Evolutionary conservation across 2,888 invertebrate species (phyloP).

Genomic region (Plebejus anna): DNA sequence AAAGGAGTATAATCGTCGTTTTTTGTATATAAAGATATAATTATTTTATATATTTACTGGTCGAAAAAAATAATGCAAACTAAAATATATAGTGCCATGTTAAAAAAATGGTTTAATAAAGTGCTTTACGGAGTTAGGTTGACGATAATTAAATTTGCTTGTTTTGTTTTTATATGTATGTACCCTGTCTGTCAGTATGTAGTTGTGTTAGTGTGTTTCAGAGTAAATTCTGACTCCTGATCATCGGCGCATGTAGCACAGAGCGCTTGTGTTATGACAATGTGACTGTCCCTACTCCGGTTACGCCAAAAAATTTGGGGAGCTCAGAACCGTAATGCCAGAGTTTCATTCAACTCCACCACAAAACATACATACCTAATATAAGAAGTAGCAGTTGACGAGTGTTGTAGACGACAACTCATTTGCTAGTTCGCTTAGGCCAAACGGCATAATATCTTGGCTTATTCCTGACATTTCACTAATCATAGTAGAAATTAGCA

Average conservation of each 20-base stretch:
- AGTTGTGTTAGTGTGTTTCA: conserved; percentile 32
- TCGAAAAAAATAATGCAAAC: conserved; percentile 23
- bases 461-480: conserved; percentile 2
- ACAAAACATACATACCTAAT: neutral
- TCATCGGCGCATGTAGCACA: conserved; percentile 18
- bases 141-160: conserved; percentile 78
- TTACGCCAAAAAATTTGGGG: neutral
- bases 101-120: conserved; percentile 59
- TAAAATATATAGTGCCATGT: conserved; percentile 62
- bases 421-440: neutral
- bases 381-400: neutral
- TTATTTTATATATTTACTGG: conserved; percentile 30
- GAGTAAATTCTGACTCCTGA: conserved; percentile 11
- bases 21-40: conserved; percentile 65
- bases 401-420: neutral
- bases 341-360: neutral
- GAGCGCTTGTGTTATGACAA: conserved; percentile 22
- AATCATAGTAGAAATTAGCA: neutral
- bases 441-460: neutral
- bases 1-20: conserved; percentile 32
- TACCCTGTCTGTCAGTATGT: conserved; percentile 32
- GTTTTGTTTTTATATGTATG: conserved; percentile 57
- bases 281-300: neutral
- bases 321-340: conserved; percentile 4
- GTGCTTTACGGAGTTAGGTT: conserved; percentile 70